Evolutionary conservation across 1,140 invertebrate genomes (phyloP).

Genomic region (Epicauta chinensis): DNA sequence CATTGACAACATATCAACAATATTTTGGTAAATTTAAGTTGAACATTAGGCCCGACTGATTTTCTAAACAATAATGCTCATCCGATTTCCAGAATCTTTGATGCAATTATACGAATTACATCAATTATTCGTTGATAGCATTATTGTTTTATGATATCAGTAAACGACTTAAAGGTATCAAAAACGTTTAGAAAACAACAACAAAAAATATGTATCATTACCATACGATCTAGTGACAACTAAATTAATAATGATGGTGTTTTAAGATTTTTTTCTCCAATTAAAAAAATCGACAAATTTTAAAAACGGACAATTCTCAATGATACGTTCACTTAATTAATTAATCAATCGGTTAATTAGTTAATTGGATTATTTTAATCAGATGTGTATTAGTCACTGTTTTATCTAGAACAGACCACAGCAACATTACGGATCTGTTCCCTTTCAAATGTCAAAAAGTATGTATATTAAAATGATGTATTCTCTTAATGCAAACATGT

Average conservation of each 20-base stretch:
- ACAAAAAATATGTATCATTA: slow-evolving; percentile 14
- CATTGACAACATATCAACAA: too few species aligned
- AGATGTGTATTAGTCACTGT: slow-evolving; percentile 16
- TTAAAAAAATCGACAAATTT: too few species aligned
- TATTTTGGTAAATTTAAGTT: slow-evolving; percentile 11
- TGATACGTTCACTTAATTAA: too few species aligned
- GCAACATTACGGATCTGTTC: slow-evolving; percentile 17
- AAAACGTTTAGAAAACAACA: neutral
- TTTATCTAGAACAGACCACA: slow-evolving; percentile 19
- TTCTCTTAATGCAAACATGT: slow-evolving; percentile 27
- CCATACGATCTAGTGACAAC: slow-evolving; percentile 11
- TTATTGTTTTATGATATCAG: slow-evolving; percentile 12
- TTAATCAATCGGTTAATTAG: slow-evolving; percentile 8
- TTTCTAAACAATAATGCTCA: slow-evolving; percentile 4
- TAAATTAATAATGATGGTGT: slow-evolving; percentile 16
- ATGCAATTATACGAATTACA: slow-evolving; percentile 8
- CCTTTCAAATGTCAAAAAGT: slow-evolving; percentile 17
- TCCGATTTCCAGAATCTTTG: slow-evolving; percentile 7
- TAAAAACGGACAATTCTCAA: too few species aligned
- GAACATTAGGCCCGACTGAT: slow-evolving; percentile 28
- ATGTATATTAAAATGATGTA: slow-evolving; percentile 21
- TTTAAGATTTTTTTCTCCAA: slow-evolving; percentile 15
- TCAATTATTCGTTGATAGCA: slow-evolving; percentile 4
- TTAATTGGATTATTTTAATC: slow-evolving; percentile 4
- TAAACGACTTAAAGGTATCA: slow-evolving; percentile 18